phyloP scores from a whole-genome alignment of 2,888 invertebrate species.

The Syrista parreyssii region DNA sequence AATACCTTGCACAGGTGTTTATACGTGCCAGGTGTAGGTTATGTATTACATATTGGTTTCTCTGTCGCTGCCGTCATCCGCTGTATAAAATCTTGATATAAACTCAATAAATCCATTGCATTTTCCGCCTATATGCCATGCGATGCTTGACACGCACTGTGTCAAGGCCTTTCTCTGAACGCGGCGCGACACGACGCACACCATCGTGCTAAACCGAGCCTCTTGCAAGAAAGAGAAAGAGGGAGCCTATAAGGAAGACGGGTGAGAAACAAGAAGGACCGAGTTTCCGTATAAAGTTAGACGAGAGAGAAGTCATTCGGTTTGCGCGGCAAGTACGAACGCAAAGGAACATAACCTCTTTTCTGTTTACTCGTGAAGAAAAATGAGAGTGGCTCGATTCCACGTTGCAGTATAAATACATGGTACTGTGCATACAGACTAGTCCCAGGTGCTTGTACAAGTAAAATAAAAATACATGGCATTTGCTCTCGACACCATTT shows the following conservation, averaged over 20 bases:
- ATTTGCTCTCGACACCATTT: not conserved
- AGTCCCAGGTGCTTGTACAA: not conserved
- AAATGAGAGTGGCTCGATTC: not conserved
- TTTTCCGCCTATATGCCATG: slow-evolving; percentile 62
- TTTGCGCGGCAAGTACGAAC: not conserved
- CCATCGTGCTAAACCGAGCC: not conserved
- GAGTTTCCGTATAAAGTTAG: slow-evolving; percentile 38
- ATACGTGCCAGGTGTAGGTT: not conserved
- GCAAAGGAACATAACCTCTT: not conserved
- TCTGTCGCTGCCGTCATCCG: not conserved
- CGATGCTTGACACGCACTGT: slow-evolving; percentile 63
- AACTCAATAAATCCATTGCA: slow-evolving; percentile 63
- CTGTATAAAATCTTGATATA: slow-evolving; percentile 40
- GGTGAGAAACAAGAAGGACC: slow-evolving; percentile 22
- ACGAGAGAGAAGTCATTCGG: not conserved
- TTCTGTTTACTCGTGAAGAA: not conserved
- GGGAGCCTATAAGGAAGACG: slow-evolving; percentile 9
- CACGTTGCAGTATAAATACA: not conserved
- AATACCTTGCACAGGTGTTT: not conserved
- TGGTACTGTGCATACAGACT: not conserved
- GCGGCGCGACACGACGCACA: slow-evolving; percentile 22
- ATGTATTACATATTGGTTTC: not conserved
- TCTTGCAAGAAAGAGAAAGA: slow-evolving; percentile 10
- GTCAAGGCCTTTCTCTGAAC: slow-evolving; percentile 57
- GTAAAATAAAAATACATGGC: not conserved